Evolutionary conservation across 1,140 invertebrate species (phyloP), one percentile per base, ranked within the genome.

Genomic region (Stegodyphus dumicola): DNA sequence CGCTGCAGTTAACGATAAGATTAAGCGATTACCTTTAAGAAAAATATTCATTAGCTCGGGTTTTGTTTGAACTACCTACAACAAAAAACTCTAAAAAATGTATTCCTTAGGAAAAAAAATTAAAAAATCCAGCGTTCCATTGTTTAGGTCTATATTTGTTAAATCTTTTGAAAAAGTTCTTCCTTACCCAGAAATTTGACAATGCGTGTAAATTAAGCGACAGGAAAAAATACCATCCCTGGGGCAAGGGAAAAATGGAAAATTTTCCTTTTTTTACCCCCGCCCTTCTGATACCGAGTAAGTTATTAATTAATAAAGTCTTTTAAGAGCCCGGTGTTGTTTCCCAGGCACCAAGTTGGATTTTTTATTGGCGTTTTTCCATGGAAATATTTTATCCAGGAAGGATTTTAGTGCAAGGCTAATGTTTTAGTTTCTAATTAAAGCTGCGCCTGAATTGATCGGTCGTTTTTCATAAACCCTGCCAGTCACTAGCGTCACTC

Each of bases 241-340:
- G 53, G 52, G 52, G 71, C 7, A n/a, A 54, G 69, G 33, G 33
- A 51, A 71, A 71, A 71, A 71, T 51, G 7, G 49, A 2, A 33
- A 49, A 18, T 67, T 67, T 67, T 67, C 17, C 10, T 71, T 71
- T 71, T 71, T 71, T 49, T 52, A 71, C 9, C n/a, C 52, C 17
- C 18, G 17, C 17, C 60, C 75, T 60, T 17, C 71, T 48, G 80
- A 83, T 83, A 83, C 60, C 53, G 54, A 81, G 78, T 81, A 75
- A 74, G 80, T 83, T 83, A 83, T 83, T 83, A 83, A 83, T 83
- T 83, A 83, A 83, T 83, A 83, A 80, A 83, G 80, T 83, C 80
- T 75, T 83, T 83, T 83, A 83, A 73, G 71, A 70, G 6, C 49
- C 80, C 17, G 70, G 56, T 75, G 80, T 83, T 83, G 80, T 83